Evolutionary conservation across 1,140 invertebrate genomes (phyloP).

Genomic region (Pseudomyrmex flavicornis): DNA sequence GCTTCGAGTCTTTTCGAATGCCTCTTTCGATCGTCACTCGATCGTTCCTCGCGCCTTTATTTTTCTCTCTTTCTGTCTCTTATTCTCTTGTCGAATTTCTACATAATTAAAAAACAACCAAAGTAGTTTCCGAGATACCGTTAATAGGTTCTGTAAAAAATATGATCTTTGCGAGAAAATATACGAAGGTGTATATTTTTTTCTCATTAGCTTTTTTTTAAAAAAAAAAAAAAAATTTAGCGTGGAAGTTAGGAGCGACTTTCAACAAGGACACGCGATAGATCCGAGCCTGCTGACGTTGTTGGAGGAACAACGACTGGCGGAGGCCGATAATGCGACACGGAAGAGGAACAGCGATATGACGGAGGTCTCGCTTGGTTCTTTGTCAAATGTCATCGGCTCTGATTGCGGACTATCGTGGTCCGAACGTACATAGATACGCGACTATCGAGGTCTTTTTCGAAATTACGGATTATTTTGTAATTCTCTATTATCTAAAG

Average conservation of each 20-base stretch:
- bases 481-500: too few species aligned
- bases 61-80: neutral
- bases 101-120: neutral
- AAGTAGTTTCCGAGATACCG: too few species aligned
- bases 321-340: slow-evolving; percentile 45
- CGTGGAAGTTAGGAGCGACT: neutral
- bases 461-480: too few species aligned
- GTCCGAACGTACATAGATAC: slow-evolving; percentile 19
- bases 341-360: slow-evolving; percentile 69
- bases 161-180: neutral
- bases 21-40: slow-evolving; percentile 16
- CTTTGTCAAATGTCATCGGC: slow-evolving; percentile 73
- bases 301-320: slow-evolving; percentile 38
- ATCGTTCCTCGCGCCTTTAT: slow-evolving; percentile 4
- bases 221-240: neutral
- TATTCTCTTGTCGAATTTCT: neutral
- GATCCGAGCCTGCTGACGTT: slow-evolving; percentile 35
- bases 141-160: too few species aligned
- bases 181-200: too few species aligned
- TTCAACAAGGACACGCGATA: slow-evolving; percentile 21
- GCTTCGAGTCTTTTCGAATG: slow-evolving; percentile 20
- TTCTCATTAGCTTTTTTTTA: neutral
- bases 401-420: slow-evolving; percentile 65
- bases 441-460: neutral
- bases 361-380: slow-evolving; percentile 55